Conservation (phyloP, 2,113 vertebrate species). For the Halichoerus grypus region DNA sequence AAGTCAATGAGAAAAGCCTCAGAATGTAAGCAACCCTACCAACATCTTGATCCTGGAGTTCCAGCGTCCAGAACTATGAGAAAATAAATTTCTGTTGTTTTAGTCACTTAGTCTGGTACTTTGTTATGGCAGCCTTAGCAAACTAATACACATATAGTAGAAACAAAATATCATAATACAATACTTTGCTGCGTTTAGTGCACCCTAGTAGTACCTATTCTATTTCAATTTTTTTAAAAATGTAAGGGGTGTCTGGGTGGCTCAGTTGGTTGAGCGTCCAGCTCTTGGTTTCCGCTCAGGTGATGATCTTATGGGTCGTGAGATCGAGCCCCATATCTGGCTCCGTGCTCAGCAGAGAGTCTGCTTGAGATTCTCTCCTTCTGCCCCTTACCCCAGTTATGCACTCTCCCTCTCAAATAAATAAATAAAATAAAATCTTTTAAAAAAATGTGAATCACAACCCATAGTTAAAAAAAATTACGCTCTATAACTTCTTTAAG, state of each 20-base stretch:
- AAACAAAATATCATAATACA: neutral
- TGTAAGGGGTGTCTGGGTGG: neutral
- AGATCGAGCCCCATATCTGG: neutral
- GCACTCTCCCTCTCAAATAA: neutral
- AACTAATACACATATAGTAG: neutral
- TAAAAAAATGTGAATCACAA: neutral
- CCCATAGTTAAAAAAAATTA: neutral
- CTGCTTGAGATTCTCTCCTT: neutral
- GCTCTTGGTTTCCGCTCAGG: neutral
- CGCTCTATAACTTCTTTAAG: neutral
- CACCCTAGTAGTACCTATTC: neutral
- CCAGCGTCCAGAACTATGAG: neutral
- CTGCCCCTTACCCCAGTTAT: neutral
- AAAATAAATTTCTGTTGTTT: conserved; percentile 8
- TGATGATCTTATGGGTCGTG: neutral
- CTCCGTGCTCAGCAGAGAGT: neutral
- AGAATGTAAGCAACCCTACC: neutral
- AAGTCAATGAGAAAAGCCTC: neutral
- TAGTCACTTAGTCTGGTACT: neutral
- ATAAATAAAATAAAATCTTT: neutral
- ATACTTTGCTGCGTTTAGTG: neutral
- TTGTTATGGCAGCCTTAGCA: neutral
- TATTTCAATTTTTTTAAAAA: neutral
- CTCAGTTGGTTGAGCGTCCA: neutral
- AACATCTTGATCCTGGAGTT: neutral